These are phyloP conservation scores for Actenoides lindsayi DNA, from an alignment of 2,113 vertebrate species.

Conservation along the genomic window DNA sequence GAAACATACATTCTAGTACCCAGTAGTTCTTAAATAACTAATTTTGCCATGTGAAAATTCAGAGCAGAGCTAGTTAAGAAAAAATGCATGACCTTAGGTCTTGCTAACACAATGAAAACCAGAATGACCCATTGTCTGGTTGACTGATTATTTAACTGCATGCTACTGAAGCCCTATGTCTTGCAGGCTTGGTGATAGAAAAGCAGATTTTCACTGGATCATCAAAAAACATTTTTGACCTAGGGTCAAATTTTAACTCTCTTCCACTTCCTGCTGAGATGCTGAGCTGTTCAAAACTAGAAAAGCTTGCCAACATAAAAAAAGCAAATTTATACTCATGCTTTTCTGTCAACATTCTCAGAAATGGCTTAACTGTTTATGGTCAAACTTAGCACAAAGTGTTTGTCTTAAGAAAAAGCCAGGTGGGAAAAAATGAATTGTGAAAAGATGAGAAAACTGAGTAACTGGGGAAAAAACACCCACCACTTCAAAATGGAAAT, in stretches of 20 bases:
- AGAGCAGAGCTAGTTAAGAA: background rate
- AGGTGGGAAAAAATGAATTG: background rate
- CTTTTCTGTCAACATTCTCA: background rate
- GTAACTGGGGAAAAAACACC: background rate
- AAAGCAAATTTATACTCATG: background rate
- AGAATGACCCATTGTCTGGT: background rate
- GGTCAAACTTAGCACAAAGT: background rate
- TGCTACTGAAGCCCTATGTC: background rate
- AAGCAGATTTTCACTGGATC: background rate
- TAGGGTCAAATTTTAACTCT: conserved; percentile 17
- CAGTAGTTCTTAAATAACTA: background rate
- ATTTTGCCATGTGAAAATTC: background rate
- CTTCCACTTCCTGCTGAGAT: conserved; percentile 28
- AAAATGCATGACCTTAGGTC: background rate
- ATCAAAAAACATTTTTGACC: background rate
- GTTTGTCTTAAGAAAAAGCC: background rate
- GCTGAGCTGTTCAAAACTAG: conserved; percentile 17
- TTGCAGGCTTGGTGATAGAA: background rate
- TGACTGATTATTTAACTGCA: background rate
- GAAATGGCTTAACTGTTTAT: conserved; percentile 8
- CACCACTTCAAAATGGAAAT: background rate
- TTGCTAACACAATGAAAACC: background rate
- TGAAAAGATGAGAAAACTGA: background rate
- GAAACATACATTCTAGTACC: background rate
- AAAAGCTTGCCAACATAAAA: background rate